Conservation (phyloP, 2,797 vertebrate genomes). For the Zenarchopterus dispar region DNA sequence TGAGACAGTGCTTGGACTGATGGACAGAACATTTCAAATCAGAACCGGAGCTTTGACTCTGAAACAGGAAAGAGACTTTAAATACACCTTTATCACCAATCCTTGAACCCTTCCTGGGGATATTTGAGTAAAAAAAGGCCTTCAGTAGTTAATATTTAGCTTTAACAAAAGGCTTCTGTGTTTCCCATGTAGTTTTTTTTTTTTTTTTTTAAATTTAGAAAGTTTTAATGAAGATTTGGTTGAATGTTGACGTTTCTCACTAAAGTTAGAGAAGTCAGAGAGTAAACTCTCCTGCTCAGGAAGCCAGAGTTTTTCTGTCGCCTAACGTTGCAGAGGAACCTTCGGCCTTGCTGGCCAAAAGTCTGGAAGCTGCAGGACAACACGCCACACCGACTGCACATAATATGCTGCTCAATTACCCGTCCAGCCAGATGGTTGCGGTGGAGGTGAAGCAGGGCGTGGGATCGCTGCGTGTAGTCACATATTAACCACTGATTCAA, state of each 20-base stretch:
- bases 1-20: not conserved
- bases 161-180: no score
- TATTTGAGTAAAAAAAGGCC: no score
- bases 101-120: no score
- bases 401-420: constrained; percentile 59
- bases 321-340: constrained; percentile 21
- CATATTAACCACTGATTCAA: constrained; percentile 65
- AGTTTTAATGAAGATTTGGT: no score
- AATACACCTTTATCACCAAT: no score
- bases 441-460: constrained; percentile 58
- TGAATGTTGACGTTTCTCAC: not conserved
- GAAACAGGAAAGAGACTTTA: no score
- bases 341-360: constrained; percentile 41
- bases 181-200: no score
- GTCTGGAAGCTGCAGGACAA: constrained; percentile 43
- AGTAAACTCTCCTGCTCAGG: not conserved
- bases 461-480: constrained; percentile 53
- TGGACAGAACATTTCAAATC: not conserved
- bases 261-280: not conserved
- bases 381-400: constrained; percentile 40
- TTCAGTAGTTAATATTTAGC: no score
- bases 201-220: no score
- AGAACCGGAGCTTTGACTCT: no score
- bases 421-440: constrained; percentile 49
- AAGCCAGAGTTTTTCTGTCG: constrained; percentile 10